Evolutionary conservation across 2,797 vertebrate genomes (phyloP), one percentile per base, ranked within the genome.

Genomic region (Aldrovandia affinis): DNA sequence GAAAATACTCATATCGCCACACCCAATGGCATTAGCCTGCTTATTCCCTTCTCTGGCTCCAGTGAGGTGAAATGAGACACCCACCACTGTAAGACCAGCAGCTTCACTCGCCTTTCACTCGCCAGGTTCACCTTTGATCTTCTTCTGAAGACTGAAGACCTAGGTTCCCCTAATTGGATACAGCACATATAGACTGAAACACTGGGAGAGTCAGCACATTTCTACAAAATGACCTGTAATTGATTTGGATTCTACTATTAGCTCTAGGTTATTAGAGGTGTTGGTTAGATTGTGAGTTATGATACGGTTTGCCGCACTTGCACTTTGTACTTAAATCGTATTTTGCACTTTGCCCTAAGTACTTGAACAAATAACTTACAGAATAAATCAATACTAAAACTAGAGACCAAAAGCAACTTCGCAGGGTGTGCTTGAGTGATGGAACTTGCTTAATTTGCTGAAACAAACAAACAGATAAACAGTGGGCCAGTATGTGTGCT

Each of bases 171-270:
- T 25, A 44, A 42, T 9, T 33, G 33, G 33, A 39, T 30, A 70
- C 20, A 75, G n/a, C 36, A 25, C 18, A 44, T n/a, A 42, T 4
- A 44, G 70, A 44, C 39, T 42, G 39, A 44, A 25, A 44, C 70
- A 44, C 36, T 7, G 39, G 36, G 0, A 36, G 70, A 44, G 20
- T 75, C 70, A n/a, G 36, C 39, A 75, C 36, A 75, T 42, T 75
- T 20, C 22, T 25, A 42, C 39, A 42, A 44, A 75, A 18, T n/a
- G 39, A 75, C 70, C 39, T 42, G 0, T 44, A 75, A 44, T 44
- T 75, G 70, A 75, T 44, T 75, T 39, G 20, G 70, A 75, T 39
- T 22, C 30, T 20, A 75, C 44, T 75, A 75, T 75, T 70, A 75
- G 39, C 70, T 25, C 6, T 44, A 10, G 70, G 70, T 22, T 44